Base-by-base conservation (phyloP, 1,140 invertebrate genomes). In the Ditylenchus dipsaci region DNA sequence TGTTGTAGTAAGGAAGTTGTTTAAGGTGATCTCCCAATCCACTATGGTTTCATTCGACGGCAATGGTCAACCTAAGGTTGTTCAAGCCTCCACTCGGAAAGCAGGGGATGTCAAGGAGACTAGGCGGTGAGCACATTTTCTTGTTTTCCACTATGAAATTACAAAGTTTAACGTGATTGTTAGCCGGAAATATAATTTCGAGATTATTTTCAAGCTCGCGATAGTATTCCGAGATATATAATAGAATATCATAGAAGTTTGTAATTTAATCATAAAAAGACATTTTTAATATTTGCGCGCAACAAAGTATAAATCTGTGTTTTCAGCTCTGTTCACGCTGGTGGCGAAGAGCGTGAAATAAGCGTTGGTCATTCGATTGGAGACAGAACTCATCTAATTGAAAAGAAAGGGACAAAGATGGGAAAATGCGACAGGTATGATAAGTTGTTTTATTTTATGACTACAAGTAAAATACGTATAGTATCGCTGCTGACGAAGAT, bases 361-460 rank as follows among this genome's bases (percentile, higher is more conserved):
- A 53, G 66, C 26, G 75, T 81, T 27, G 80, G 80, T 9, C 79
- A 81, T 70, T 43, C 65, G 5, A 81, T 81, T 45, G 79, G 79
- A 0, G 75, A 82, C 19, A 59, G 76, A 19, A 47, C 76, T 0
- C 79, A 81, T 62, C 45, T 77, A 3, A 77, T 82, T 27, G 79
- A 81, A 30, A 81, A 81, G 72, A 82, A 63, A 70, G 79, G 9
- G 78, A 79, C 67, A 64, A 73, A 17, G 78, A 81, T 26, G 79
- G 79, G n/a, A 68, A 66, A 26, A 57, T 81, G 43, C 66, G 79
- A 26, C 71, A 71, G 33, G 33, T 38, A 38, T n/a, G n/a, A n/a
- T n/a, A n/a, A n/a, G n/a, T n/a, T n/a, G n/a, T n/a, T n/a, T n/a
- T n/a, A n/a, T n/a, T n/a, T n/a, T n/a, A n/a, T n/a, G n/a, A n/a